Evolutionary conservation across 2,113 vertebrate genomes (phyloP), one percentile per base, ranked within the genome.

Genomic region (Otis tarda): DNA sequence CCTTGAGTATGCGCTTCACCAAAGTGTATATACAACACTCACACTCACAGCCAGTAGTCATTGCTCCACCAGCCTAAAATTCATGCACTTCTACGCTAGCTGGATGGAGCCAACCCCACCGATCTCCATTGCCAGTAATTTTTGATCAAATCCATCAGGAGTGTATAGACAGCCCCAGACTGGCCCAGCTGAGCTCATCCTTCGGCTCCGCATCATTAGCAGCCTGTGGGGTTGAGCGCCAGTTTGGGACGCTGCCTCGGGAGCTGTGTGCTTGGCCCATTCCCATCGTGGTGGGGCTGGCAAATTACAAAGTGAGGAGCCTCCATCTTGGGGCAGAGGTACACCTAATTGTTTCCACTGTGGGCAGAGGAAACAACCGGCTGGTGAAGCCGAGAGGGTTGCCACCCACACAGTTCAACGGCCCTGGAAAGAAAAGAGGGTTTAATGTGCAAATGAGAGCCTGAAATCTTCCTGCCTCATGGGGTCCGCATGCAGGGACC

Each of bases 131-230:
- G 39, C 24, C 14, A 13, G 49, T 31, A 22, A n/a, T n/a, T 73
- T 79, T 83, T 74, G 22, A 45, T 60, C 39, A 63, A 59, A 70
- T 31, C 17, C 6, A 30, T 30, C 6, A 30, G 19, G 25, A 81
- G 23, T 7, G 22, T 9, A 47, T 27, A 53, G 68, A 86, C 4
- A 81, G 35, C 12, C 11, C 47, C 59, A 37, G 50, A 35, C 5
- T 0, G 0, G 30, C 6, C 28, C 52, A 50, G 2, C 6, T 18
- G 52, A 80, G n/a, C 41, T 92, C 63, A 28, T 2, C 47, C 18
- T 76, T 45, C 2, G 2, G 14, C 10, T 75, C 37, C 0, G 0
- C 4, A 2, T 31, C 43, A 23, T 56, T 27, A 20, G 67, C 49
- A 67, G 41, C 22, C 73, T 39, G 41, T 3, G 1, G 45, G 33